Evolutionary conservation across 2,113 vertebrate genomes (phyloP).

Genomic region (Brachyistius frenatus): DNA sequence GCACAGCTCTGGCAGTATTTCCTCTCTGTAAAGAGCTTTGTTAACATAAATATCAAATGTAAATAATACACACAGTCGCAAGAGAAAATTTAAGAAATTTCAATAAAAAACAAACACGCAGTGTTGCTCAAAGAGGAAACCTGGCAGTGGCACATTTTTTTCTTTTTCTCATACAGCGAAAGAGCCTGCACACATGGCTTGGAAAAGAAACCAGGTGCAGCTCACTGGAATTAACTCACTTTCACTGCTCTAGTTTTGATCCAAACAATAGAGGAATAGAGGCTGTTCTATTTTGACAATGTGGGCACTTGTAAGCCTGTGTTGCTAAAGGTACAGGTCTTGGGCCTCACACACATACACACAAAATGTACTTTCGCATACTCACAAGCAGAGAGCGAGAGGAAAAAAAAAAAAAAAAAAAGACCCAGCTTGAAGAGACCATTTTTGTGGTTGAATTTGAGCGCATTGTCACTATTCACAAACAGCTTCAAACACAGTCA

Average conservation of each 20-base stretch:
- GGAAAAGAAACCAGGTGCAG: slow-evolving; percentile 75
- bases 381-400: slow-evolving; percentile 21
- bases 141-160: slow-evolving; percentile 60
- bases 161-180: slow-evolving; percentile 48
- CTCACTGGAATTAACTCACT: slow-evolving; percentile 75
- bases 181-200: slow-evolving; percentile 66
- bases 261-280: slow-evolving; percentile 75
- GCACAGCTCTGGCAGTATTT: slow-evolving; percentile 65
- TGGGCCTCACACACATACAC: slow-evolving; percentile 16
- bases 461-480: slow-evolving; percentile 37
- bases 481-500: slow-evolving; percentile 37
- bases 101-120: slow-evolving; percentile 47
- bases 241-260: slow-evolving; percentile 76
- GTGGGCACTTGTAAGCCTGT: slow-evolving; percentile 54
- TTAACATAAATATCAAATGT: slow-evolving; percentile 66
- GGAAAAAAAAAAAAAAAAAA: slow-evolving; percentile 11
- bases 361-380: slow-evolving; percentile 16
- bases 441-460: slow-evolving; percentile 57
- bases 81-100: slow-evolving; percentile 58
- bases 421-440: slow-evolving; percentile 17
- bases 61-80: slow-evolving; percentile 60
- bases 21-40: slow-evolving; percentile 59
- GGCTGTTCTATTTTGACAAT: slow-evolving; percentile 72
- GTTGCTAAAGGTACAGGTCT: slow-evolving; percentile 53
- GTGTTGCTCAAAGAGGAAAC: slow-evolving; percentile 49